phyloP scores from a whole-genome alignment of 2,797 vertebrate genomes.

The Manis pentadactyla region DNA sequence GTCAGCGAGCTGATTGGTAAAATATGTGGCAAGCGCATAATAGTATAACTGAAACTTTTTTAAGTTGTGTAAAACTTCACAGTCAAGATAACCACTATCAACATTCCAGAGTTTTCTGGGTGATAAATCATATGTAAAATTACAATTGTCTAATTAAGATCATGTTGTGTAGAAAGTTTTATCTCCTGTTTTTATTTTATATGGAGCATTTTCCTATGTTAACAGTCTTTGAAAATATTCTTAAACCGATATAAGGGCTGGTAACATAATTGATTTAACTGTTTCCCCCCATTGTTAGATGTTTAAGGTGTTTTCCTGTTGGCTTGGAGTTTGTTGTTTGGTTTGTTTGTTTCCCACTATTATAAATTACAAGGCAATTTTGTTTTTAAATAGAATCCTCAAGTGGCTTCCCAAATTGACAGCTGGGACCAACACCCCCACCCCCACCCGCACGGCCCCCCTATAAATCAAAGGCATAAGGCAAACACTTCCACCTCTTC shows the following conservation, averaged over 20 bases:
- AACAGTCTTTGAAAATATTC: slow-evolving; percentile 56
- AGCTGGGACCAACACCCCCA: slow-evolving; percentile 25
- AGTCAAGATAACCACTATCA: background rate
- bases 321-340: background rate
- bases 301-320: background rate
- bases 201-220: slow-evolving; percentile 19
- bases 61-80: slow-evolving; percentile 41
- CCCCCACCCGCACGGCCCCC: background rate
- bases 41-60: slow-evolving; percentile 1
- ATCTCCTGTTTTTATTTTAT: slow-evolving; percentile 54
- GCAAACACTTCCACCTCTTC: slow-evolving; percentile 55
- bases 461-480: slow-evolving; percentile 68
- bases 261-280: background rate
- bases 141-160: slow-evolving; percentile 34
- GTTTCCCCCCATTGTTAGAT: background rate
- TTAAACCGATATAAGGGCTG: slow-evolving; percentile 36
- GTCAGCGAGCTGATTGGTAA: background rate
- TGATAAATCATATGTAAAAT: slow-evolving; percentile 57
- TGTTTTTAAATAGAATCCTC: slow-evolving; percentile 47
- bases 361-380: slow-evolving; percentile 16
- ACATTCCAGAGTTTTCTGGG: background rate
- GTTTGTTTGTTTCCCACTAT: background rate
- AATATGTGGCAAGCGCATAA: background rate
- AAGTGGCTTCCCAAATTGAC: slow-evolving; percentile 60
- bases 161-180: slow-evolving; percentile 12